Percentiles rank a stretch among this genome's conserved stretches.
phyloP scores from a whole-genome alignment of 2,113 vertebrate species.

The Ctenomys sociabilis region DNA sequence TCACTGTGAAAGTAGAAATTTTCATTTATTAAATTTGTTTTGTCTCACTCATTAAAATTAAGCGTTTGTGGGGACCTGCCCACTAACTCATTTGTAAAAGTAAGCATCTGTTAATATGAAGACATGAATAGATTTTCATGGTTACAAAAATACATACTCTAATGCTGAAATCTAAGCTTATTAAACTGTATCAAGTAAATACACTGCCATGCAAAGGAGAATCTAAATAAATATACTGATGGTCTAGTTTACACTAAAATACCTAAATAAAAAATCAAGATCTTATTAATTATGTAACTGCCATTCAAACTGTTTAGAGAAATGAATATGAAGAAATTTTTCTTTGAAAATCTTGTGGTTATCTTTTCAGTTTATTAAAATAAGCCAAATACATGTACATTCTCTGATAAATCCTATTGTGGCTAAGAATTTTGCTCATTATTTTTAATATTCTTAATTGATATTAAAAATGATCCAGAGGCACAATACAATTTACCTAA shows the following conservation, averaged over 20 bases:
- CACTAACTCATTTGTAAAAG: too few species aligned
- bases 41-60: slow-evolving; percentile 46
- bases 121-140: background rate
- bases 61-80: background rate
- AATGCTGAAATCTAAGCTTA: background rate
- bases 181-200: background rate
- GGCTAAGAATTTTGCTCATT: background rate
- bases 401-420: background rate
- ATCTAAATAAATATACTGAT: slow-evolving; percentile 19
- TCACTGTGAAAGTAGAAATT: background rate
- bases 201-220: background rate
- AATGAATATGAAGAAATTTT: background rate
- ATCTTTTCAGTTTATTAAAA: slow-evolving; percentile 35
- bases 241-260: background rate
- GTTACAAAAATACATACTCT: background rate
- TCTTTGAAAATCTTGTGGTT: background rate
- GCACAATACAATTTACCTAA: background rate
- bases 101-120: background rate
- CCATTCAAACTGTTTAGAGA: background rate
- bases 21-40: slow-evolving; percentile 22
- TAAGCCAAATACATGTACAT: background rate
- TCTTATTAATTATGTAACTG: background rate
- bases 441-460: background rate
- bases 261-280: background rate
- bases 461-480: background rate